Percentiles rank a stretch among this genome's conserved stretches.
Evolutionary conservation across 2,113 vertebrate genomes (phyloP).

Genomic region (Gobio gobio): DNA sequence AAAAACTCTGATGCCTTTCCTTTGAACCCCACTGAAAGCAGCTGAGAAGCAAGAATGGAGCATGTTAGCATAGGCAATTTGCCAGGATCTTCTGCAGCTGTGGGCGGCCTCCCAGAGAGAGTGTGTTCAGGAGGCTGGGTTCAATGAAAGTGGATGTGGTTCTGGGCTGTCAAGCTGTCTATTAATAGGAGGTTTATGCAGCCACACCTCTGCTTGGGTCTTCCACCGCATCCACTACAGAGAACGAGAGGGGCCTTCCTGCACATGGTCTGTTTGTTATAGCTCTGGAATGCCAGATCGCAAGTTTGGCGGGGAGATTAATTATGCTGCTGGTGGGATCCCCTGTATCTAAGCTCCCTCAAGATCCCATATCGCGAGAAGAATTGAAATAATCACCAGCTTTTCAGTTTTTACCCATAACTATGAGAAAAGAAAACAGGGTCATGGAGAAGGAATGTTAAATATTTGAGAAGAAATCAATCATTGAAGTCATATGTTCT

Average conservation of each 20-base stretch:
- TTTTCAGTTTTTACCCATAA: conserved; percentile 8
- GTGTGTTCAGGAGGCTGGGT: conserved; percentile 36
- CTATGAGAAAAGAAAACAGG: conserved; percentile 19
- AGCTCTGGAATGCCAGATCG: conserved; percentile 23
- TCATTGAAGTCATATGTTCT: not conserved
- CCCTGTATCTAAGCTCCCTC: conserved; percentile 21
- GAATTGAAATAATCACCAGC: not conserved
- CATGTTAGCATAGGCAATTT: conserved; percentile 57
- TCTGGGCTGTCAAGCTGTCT: conserved; percentile 33
- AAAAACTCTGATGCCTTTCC: conserved; percentile 43
- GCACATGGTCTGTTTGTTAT: conserved; percentile 24
- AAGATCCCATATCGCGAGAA: not conserved
- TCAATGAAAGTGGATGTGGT: conserved; percentile 51
- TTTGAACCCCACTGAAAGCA: conserved; percentile 46
- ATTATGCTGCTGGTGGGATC: conserved; percentile 48
- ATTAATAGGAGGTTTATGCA: conserved; percentile 51
- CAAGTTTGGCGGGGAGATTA: conserved; percentile 23
- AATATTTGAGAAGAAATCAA: not conserved
- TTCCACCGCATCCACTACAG: conserved; percentile 49
- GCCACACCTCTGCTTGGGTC: conserved; percentile 44
- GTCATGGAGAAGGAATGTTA: not conserved
- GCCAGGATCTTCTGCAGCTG: conserved; percentile 64
- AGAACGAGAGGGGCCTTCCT: not conserved
- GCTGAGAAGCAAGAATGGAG: conserved; percentile 66
- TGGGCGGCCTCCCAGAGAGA: conserved; percentile 62